Evolutionary conservation across 2,888 invertebrate genomes (phyloP).

Genomic region (Platycheirus albimanus): DNA sequence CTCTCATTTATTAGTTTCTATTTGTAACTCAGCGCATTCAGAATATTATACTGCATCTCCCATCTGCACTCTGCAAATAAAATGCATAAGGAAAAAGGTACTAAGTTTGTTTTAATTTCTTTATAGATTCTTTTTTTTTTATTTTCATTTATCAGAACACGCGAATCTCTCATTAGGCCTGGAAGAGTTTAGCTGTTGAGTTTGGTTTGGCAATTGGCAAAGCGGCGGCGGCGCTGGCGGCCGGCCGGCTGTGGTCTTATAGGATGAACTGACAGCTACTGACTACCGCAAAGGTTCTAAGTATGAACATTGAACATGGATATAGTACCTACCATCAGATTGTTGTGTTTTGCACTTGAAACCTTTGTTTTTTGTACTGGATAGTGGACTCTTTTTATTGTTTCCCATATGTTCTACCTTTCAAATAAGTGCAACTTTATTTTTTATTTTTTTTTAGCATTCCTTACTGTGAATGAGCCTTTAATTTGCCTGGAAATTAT

Average conservation of each 20-base stretch:
- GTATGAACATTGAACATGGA: constrained; percentile 11
- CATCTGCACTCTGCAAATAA: constrained; percentile 7
- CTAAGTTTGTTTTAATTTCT: constrained; percentile 68
- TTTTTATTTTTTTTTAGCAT: constrained; percentile 32
- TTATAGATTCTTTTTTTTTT: constrained; percentile 55
- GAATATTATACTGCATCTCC: neutral
- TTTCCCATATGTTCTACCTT: constrained; percentile 48
- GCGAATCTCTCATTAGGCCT: constrained; percentile 65
- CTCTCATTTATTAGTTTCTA: constrained; percentile 25
- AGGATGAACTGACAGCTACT: no score
- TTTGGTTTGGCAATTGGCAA: no score
- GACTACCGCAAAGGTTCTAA: constrained; percentile 23
- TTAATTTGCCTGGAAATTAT: constrained; percentile 72
- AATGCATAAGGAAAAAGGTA: constrained; percentile 48
- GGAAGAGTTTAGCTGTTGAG: constrained; percentile 53
- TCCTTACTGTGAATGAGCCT: constrained; percentile 69
- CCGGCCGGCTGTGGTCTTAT: neutral
- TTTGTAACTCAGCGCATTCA: constrained; percentile 2
- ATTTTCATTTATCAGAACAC: constrained; percentile 67
- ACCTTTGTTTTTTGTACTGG: constrained; percentile 32
- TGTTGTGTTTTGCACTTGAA: constrained; percentile 65
- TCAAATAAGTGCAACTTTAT: constrained; percentile 50
- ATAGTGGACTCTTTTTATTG: constrained; percentile 55
- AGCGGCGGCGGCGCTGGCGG: no score
- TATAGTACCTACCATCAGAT: constrained; percentile 1